Base-by-base conservation (phyloP, 1,140 invertebrate genomes). In the Drosophila melanica region DNA sequence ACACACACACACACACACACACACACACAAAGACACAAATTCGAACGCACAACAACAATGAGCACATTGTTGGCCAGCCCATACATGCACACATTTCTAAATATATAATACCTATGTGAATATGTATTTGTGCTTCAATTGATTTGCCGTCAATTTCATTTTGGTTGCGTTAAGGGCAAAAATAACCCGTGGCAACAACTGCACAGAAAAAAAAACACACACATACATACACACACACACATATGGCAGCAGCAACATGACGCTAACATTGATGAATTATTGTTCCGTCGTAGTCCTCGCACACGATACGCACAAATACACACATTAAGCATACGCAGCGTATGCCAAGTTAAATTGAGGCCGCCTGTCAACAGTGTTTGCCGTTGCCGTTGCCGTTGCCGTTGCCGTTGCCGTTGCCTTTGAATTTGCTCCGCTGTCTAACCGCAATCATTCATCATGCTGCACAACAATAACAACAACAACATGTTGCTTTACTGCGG, bases 101-200 rank as follows among this genome's bases (percentile, higher is more conserved):
- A 64, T 53, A 20, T 50, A 51, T 57, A 57, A 51, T 42, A 33
- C 10, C 23, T 39, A 2, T 55, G 35, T 55, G 33, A 44, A 18
- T 47, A 9, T 47, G 18, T 47, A 39, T 7, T 20, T 37, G 12
- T 51, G 42, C 27, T 27, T 90, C 84, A 90, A 90, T 89, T 90
- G 84, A 89, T 89, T 89, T 90, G 81, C 76, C 86, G 77, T 89
- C 84, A 89, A 90, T 85, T 89, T 89, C 64, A 75, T 81, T 85
- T 81, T 10, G 70, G 42, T 65, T 60, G 63, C 39, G 60, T 71
- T 67, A 51, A 63, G 68, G 39, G 59, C 79, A 69, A 48, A 77
- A 75, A 69, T 60, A 57, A 39, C 60, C 50, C 18, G 10, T 9
- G 59, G 59, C 68, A 64, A 48, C 11, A 54, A 63, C 27, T 59